A percentile compares a stretch with the other conserved stretches of the same genome.
Evolutionary conservation across 2,888 invertebrate species (phyloP).

Genomic region (Teinopalpus imperialis): DNA sequence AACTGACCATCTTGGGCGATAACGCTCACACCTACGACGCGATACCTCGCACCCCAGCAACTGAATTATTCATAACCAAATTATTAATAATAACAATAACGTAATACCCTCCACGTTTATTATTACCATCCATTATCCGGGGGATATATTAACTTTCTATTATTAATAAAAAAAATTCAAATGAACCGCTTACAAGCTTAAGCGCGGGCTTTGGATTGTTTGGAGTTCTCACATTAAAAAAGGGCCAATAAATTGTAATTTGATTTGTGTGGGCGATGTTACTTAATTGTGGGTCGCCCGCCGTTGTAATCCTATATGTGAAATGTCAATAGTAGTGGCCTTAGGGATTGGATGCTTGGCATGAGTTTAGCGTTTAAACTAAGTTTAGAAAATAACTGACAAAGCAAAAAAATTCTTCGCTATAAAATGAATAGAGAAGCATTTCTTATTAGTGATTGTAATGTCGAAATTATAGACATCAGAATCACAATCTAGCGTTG

Average conservation of each 20-base stretch:
- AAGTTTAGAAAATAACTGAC: too few species aligned
- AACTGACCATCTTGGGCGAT: constrained; percentile 6
- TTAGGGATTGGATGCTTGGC: constrained; percentile 11
- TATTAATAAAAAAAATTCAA: constrained; percentile 81
- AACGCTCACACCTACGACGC: constrained; percentile 25
- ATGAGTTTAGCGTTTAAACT: too few species aligned
- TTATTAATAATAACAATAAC: constrained; percentile 69
- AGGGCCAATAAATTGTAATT: constrained; percentile 45
- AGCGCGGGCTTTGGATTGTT: constrained; percentile 64
- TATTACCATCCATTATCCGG: constrained; percentile 38
- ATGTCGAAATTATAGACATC: too few species aligned
- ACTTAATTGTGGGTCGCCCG: constrained; percentile 37
- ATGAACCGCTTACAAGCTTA: constrained; percentile 66
- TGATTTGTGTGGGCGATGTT: constrained; percentile 42
- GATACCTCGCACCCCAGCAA: constrained; percentile 37
- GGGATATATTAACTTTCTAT: constrained; percentile 43
- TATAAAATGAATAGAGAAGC: too few species aligned
- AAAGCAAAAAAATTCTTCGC: too few species aligned
- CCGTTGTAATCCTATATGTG: constrained; percentile 48
- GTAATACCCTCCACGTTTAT: constrained; percentile 49
- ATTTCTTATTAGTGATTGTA: too few species aligned
- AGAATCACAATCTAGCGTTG: too few species aligned
- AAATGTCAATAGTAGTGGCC: constrained; percentile 50
- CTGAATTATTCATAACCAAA: constrained; percentile 73
- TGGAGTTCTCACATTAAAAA: constrained; percentile 67